These are phyloP conservation scores for Myiozetetes cayanensis DNA, from an alignment of 2,113 vertebrate species.

Conservation along the genomic window DNA sequence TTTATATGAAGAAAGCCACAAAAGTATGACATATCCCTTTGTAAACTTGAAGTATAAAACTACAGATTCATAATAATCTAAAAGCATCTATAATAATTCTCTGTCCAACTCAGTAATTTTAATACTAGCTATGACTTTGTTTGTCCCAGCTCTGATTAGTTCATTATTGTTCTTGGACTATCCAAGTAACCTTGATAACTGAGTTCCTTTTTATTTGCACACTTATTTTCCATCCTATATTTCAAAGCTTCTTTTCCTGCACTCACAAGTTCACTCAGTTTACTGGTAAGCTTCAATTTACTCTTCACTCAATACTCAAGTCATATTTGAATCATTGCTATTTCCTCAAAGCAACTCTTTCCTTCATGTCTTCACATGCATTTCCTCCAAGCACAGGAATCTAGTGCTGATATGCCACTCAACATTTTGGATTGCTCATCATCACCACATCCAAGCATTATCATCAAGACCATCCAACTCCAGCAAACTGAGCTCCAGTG, in stretches of 20 bases:
- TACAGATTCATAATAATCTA: background rate
- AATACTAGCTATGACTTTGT: background rate
- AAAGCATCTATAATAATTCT: background rate
- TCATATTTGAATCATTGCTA: background rate
- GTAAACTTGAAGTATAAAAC: background rate
- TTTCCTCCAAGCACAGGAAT: background rate
- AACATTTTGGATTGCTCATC: background rate
- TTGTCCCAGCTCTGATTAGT: background rate
- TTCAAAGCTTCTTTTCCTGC: background rate
- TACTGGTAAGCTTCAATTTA: background rate
- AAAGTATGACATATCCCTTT: background rate
- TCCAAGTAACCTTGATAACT: background rate
- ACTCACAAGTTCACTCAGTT: background rate
- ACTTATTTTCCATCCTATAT: background rate
- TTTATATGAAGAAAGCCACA: background rate
- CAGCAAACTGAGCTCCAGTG: background rate
- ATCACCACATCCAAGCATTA: background rate
- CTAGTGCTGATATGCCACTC: background rate
- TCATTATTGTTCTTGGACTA: background rate
- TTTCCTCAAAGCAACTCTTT: background rate
- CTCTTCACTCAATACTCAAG: background rate
- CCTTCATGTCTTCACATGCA: background rate
- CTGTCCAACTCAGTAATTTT: background rate
- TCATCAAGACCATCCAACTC: background rate
- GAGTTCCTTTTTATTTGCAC: background rate